Conservation (phyloP, 2,888 invertebrate species). For the Hyalella azteca region DNA sequence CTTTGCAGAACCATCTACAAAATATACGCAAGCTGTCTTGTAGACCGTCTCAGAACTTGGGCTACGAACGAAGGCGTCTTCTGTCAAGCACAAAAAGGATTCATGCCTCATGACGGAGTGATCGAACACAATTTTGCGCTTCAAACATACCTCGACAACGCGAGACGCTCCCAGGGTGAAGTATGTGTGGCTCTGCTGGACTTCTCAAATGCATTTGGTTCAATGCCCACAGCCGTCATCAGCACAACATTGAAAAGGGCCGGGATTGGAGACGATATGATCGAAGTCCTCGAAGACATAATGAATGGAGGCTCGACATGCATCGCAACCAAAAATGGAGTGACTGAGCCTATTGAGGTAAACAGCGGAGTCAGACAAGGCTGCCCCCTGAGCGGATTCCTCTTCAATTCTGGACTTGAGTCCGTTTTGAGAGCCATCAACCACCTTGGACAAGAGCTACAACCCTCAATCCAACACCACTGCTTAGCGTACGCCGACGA, state of each 20-base stretch:
- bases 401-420: not conserved
- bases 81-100: not conserved
- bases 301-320: not conserved
- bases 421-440: not conserved
- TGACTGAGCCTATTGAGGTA: not conserved
- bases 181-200: not conserved
- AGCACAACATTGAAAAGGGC: not conserved
- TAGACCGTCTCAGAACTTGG: not conserved
- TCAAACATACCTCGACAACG: not conserved
- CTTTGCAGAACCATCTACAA: not conserved
- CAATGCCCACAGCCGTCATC: not conserved
- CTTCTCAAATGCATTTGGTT: not conserved
- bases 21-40: not conserved
- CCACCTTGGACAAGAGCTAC: not conserved
- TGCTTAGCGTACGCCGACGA: not conserved
- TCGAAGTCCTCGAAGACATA: not conserved
- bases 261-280: not conserved
- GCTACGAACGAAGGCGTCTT: not conserved
- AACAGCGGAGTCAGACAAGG: not conserved
- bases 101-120: not conserved
- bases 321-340: not conserved
- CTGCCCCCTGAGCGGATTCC: not conserved
- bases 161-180: not conserved
- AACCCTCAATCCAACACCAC: not conserved
- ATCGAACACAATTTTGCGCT: not conserved